Base-by-base conservation (phyloP, 2,797 vertebrate species). In the Crenichthys baileyi region DNA sequence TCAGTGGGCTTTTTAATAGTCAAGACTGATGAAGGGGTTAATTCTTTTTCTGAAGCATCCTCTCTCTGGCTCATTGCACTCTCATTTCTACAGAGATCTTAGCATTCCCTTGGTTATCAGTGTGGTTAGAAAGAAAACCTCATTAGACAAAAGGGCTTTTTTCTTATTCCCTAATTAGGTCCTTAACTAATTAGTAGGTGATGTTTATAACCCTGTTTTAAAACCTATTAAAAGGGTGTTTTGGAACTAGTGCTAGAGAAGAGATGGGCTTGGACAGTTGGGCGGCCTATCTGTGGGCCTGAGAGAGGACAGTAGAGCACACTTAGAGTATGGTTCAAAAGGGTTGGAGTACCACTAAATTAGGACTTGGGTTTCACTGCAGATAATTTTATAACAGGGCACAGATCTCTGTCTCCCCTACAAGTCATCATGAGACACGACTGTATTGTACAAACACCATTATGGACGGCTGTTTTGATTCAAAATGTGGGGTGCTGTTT, bases 201-300 rank as follows among this genome's bases (percentile, higher is more conserved):
- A 97, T 97, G 97, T 96, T 97, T 97, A 98, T 99, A 98, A 97
- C 96, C 96, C 96, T 96, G 95, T 97, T 99, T 98, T 95, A 95
- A 95, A 96, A 94, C 90, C 95, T 95, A 96, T 96, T 96, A 95
- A 95, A 95, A 96, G 92, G 93, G 93, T 94, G 94, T 95, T 95
- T 94, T 92, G 92, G 94, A 95, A 91, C 92, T 94, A 95, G 93
- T 92, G 93, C 91, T 90, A 86, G 90, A 94, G 92, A 93, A 88
- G 91, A 93, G 92, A 89, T 85, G 93, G 93, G 93, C 93, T 93
- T 92, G 94, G 92, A 91, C 89, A 89, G 91, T 82, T 84, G 85
- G 71, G 82, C 88, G 76, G 82, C 91, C 89, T 87, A 93, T 93
- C 79, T 56, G 87, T 90, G 89, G 87, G 90, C 87, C 87, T 76